Base-by-base conservation (phyloP, 1,140 invertebrate species). In the Scaptodrosophila lebanonensis region DNA sequence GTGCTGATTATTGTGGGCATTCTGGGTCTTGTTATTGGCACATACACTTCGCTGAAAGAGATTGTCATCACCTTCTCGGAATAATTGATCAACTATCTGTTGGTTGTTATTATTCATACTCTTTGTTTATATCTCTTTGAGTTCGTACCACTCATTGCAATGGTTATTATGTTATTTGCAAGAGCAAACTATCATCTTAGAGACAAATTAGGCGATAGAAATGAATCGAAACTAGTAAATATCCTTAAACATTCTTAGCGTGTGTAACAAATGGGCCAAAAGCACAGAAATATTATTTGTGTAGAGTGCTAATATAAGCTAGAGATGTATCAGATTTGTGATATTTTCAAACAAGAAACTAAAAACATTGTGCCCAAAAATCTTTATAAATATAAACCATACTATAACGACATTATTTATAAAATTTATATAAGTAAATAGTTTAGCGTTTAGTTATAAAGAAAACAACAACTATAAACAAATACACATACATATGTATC, bases 1-100 rank as follows among this genome's bases (percentile, higher is more conserved):
- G 84, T 91, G 6, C 88, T 97, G 0, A 90, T 95, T 0, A 66
- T 92, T 8, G 91, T 94, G 69, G 92, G 92, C 2, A 57, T 91
- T 0, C 82, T 92, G 1, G 93, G 93, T 7, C 88, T 94, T 1
- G 63, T 93, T 1, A 90, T 92, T 13, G 93, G 93, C 30, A 93
- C 92, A 0, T 93, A 91, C 70, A 93, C 92, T 1, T 93, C 92
- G 48, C 76, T 94, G 0, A 83, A 89, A 9, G 89, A 90, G 51
- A 93, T 94, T 59, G 89, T 93, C 30, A 17, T 83, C 0, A 90
- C 88, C 56, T 91, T 91, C 67, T 63, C 60, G 5, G 70, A 84
- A 45, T 82, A 83, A 53, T 29, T 44, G 32, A 33, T 54, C 35
- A 38, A n/a, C n/a, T 29, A 13, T 25, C 6, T 39, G 17, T 7